Conservation (phyloP, 2,888 invertebrate genomes). For the Scrobipalpa atriplicella region DNA sequence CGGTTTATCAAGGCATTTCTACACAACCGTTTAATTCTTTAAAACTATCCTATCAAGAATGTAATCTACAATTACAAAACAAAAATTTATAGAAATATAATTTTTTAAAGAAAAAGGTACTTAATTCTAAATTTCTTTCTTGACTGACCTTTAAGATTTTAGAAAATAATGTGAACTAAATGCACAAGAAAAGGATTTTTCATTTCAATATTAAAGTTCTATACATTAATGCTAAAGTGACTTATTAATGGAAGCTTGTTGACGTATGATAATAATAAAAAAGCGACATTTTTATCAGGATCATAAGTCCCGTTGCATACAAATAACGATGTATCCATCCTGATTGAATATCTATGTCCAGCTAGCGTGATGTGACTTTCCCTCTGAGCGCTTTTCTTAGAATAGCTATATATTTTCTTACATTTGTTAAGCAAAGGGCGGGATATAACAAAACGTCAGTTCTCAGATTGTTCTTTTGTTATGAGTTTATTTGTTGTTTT, state of each 20-base stretch:
- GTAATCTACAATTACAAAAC: background rate
- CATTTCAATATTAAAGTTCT: background rate
- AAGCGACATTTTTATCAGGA: too few species aligned
- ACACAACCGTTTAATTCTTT: constrained; percentile 40
- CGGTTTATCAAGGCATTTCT: constrained; percentile 47
- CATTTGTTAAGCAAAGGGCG: too few species aligned
- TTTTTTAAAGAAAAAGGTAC: background rate
- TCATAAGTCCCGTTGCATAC: too few species aligned
- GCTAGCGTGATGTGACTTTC: too few species aligned
- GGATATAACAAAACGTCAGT: too few species aligned
- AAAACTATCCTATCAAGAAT: background rate
- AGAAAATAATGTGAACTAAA: background rate
- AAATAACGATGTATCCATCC: too few species aligned
- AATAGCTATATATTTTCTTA: too few species aligned
- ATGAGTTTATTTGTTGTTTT: too few species aligned
- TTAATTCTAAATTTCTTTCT: constrained; percentile 6
- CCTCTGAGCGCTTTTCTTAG: too few species aligned
- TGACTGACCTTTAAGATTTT: constrained; percentile 24
- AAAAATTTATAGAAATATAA: background rate
- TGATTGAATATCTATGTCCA: too few species aligned
- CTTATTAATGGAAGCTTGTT: background rate
- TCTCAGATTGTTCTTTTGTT: too few species aligned
- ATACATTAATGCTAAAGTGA: constrained; percentile 7
- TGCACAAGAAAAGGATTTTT: background rate
- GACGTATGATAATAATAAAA: background rate